These are phyloP conservation scores for Zoanthus sociatus DNA, from an alignment of 92 coral and sea anemone species.

Conservation along the genomic window DNA sequence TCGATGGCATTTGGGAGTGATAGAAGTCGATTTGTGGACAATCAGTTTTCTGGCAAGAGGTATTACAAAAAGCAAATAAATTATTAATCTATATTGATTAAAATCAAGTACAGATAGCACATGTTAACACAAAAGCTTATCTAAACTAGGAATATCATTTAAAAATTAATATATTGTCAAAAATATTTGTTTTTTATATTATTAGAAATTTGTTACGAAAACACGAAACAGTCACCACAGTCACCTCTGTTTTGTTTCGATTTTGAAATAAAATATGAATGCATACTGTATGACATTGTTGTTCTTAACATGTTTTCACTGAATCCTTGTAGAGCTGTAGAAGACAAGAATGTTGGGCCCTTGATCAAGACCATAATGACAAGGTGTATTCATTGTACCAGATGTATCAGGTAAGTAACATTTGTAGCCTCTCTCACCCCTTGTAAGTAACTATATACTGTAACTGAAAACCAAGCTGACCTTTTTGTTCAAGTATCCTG, in stretches of 20 bases:
- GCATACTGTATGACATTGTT: too few relatives aligned
- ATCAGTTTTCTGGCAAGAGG: constrained; percentile 95
- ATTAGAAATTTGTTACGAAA: too few relatives aligned
- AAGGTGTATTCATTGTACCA: constrained; percentile 98
- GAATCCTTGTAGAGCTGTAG: constrained; percentile 83
- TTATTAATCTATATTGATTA: background rate
- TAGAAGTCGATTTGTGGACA: constrained; percentile 99
- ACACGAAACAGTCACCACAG: too few relatives aligned
- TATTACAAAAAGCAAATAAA: constrained; percentile 1
- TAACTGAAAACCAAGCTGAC: too few relatives aligned
- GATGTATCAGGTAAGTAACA: constrained; percentile 86
- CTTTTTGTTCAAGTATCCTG: too few relatives aligned
- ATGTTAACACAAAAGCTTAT: too few relatives aligned
- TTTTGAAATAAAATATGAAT: too few relatives aligned
- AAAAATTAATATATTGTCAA: too few relatives aligned
- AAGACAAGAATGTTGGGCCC: constrained; percentile 99
- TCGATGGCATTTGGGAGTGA: constrained; percentile 99
- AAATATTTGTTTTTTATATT: too few relatives aligned
- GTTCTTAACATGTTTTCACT: background rate
- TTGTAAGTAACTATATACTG: background rate
- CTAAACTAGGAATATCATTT: too few relatives aligned
- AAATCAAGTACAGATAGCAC: too few relatives aligned
- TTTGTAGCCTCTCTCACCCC: background rate
- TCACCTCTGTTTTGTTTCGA: too few relatives aligned
- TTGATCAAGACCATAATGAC: constrained; percentile 96